phyloP scores from a whole-genome alignment of 2,888 invertebrate species.

The Chymomyza fuscimana region DNA sequence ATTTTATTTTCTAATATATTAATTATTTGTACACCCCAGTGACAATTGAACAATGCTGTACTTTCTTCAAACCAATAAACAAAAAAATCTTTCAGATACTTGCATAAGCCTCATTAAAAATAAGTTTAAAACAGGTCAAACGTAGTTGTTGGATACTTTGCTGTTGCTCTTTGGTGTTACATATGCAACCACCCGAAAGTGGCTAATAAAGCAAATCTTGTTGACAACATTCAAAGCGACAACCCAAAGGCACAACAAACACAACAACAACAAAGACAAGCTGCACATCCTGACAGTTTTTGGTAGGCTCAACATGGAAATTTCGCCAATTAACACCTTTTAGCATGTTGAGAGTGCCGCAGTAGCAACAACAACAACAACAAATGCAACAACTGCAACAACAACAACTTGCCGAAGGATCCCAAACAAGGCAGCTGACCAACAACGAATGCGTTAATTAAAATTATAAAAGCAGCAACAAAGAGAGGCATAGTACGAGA shows the following conservation, averaged over 20 bases:
- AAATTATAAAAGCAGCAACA: conserved; percentile 61
- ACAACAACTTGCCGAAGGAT: conserved; percentile 6
- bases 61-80: no score
- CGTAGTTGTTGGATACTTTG: conserved; percentile 39
- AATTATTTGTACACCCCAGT: not conserved
- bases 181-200: conserved; percentile 78
- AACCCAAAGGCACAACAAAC: conserved; percentile 28
- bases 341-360: conserved; percentile 66
- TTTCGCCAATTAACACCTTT: conserved; percentile 79
- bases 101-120: conserved; percentile 57
- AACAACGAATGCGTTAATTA: conserved; percentile 57
- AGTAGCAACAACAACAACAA: conserved; percentile 36
- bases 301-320: conserved; percentile 74
- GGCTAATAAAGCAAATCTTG: conserved; percentile 79
- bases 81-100: not conserved
- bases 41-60: not conserved
- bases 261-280: conserved; percentile 17
- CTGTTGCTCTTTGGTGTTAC: conserved; percentile 54
- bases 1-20: no score
- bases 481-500: conserved; percentile 28
- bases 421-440: conserved; percentile 12
- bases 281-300: conserved; percentile 46
- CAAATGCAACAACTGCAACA: conserved; percentile 43
- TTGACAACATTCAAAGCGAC: conserved; percentile 75
- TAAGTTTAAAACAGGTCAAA: conserved; percentile 37